Conservation (phyloP, 2,113 vertebrate species). For the Lepisosteus oculatus region DNA sequence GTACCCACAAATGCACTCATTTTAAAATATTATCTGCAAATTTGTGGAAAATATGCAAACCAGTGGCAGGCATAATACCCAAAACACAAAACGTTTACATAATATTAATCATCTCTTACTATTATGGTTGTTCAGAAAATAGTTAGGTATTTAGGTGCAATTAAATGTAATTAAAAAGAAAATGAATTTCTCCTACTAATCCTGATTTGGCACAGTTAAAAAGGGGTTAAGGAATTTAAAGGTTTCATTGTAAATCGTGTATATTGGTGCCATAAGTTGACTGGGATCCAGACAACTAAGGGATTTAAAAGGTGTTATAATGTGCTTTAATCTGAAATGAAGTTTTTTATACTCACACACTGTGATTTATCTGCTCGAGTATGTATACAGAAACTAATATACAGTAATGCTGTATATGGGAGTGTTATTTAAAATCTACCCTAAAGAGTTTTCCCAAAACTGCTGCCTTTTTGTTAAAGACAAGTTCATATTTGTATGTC, state of each 20-base stretch:
- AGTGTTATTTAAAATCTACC: no score
- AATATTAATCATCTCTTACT: neutral
- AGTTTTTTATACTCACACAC: no score
- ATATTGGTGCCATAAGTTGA: no score
- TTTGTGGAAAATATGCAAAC: neutral
- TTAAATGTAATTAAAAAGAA: neutral
- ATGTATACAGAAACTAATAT: no score
- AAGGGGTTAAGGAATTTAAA: neutral
- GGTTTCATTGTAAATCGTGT: neutral
- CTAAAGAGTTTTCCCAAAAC: no score
- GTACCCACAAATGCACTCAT: neutral
- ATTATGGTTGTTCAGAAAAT: neutral
- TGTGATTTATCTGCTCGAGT: no score
- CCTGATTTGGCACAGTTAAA: neutral
- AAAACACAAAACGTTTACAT: neutral
- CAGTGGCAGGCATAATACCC: neutral
- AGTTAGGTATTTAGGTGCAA: neutral
- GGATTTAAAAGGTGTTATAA: no score
- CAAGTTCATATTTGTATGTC: no score
- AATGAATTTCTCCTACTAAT: neutral
- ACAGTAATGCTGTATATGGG: no score
- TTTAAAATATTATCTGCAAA: conserved; percentile 1
- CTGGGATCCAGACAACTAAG: no score
- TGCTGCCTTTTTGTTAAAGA: no score
- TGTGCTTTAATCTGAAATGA: no score